Evolutionary conservation across 2,888 invertebrate genomes (phyloP).

Genomic region (Chrysolina oricalcia): DNA sequence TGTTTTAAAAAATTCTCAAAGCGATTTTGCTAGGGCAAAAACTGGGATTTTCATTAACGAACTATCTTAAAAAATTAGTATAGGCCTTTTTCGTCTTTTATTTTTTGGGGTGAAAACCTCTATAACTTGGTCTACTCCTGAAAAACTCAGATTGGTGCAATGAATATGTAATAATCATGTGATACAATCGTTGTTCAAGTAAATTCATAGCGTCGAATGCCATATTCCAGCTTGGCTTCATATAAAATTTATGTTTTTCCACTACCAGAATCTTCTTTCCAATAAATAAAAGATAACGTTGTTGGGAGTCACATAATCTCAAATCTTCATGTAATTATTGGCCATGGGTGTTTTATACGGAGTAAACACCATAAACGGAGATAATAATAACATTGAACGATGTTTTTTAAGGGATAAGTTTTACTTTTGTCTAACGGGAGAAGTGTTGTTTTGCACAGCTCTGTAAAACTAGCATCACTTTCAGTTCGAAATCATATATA

Average conservation of each 20-base stretch:
- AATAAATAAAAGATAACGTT: conserved; percentile 51
- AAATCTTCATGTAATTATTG: conserved; percentile 42
- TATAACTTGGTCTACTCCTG: no score
- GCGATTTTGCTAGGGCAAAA: no score
- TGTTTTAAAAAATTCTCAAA: no score
- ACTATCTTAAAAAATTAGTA: no score
- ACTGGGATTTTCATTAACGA: no score
- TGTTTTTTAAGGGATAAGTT: neutral
- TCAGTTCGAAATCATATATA: no score
- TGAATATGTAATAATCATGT: neutral
- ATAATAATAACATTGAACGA: neutral
- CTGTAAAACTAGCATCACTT: no score
- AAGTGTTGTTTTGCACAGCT: no score
- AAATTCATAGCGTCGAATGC: neutral
- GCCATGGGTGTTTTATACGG: conserved; percentile 37
- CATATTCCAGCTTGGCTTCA: conserved; percentile 20
- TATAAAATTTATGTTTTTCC: conserved; percentile 43
- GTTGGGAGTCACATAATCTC: conserved; percentile 43
- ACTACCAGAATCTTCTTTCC: conserved; percentile 47
- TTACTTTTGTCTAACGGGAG: neutral
- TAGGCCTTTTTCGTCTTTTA: no score
- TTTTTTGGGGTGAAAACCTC: no score
- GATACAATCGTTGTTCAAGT: neutral
- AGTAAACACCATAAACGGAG: neutral
- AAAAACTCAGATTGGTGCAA: neutral